Base-by-base conservation (phyloP, 2,113 vertebrate species). In the Phrynosoma platyrhinos region DNA sequence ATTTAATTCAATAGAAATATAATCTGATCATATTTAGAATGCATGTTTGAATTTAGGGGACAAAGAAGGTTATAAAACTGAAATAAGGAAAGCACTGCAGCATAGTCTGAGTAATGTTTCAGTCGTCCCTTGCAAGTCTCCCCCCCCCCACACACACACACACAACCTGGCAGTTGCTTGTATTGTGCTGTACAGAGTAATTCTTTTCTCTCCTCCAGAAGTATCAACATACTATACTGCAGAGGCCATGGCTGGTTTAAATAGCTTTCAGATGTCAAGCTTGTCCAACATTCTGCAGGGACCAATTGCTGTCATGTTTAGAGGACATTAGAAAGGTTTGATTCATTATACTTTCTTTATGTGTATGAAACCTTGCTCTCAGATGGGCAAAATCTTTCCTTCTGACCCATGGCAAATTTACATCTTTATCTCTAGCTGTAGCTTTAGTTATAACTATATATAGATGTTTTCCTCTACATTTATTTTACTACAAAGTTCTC, bases 331-430 rank as follows among this genome's bases (percentile, higher is more conserved):
- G 9, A 78, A 85, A 77, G 58, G 58, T 9, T 85, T 85, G 55
- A 84, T 84, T 84, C 71, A 84, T 75, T 84, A 62, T 84, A 23
- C 83, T 85, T 85, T 78, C 36, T 47, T 25, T 77, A 66, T 85
- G 84, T 77, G 27, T 77, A 58, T 77, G 74, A 66, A 85, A 78
- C 84, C 36, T 77, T n/a, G 23, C 40, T 66, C 58, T 77, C 74
- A 77, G 55, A 47, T 36, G 42, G 55, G 58, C 9, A 47, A 21
- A 21, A 30, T 3, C 55, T 64, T 25, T 64, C 72, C 58, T 77
- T 85, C 66, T 62, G 27, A 64, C 42, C 40, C 55, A 64, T 27
- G 20, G 55, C 72, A n/a, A 58, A 69, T 74, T 84, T n/a, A 36
- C 72, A 55, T 36, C 55, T 21, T 71, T 58, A 13, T 58, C 10